A percentile compares a stretch with the other conserved stretches of the same genome.
Conservation (phyloP, 2,797 vertebrate species). For the Chaunax sp. region DNA sequence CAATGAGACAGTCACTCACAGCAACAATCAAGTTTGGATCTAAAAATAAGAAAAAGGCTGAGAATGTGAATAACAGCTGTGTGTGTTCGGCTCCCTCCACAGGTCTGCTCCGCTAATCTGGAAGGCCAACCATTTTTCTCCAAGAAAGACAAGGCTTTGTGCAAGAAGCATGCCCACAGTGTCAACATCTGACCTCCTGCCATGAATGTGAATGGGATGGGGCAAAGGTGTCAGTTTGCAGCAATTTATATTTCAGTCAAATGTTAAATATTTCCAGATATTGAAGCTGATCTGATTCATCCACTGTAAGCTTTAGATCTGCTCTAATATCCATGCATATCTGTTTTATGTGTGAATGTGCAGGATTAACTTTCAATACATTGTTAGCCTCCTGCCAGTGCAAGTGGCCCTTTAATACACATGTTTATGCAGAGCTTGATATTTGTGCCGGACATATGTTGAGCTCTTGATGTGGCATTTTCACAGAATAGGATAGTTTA, state of each 20-base stretch:
- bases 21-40: neutral
- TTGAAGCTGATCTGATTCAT: conserved; percentile 26
- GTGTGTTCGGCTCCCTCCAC: conserved; percentile 30
- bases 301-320: conserved; percentile 38
- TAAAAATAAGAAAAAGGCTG: conserved; percentile 3
- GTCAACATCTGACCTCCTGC: conserved; percentile 87
- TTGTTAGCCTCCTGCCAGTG: conserved; percentile 23
- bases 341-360: conserved; percentile 31
- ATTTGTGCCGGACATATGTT: conserved; percentile 31
- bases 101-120: conserved; percentile 94
- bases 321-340: conserved; percentile 3
- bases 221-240: conserved; percentile 26
- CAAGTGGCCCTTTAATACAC: conserved; percentile 13
- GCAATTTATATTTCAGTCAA: conserved; percentile 27
- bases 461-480: conserved; percentile 31
- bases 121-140: conserved; percentile 97
- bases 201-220: neutral
- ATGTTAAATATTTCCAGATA: conserved; percentile 45
- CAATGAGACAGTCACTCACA: neutral
- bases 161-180: conserved; percentile 97
- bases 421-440: conserved; percentile 54
- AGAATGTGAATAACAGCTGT: conserved; percentile 21
- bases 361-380: conserved; percentile 41
- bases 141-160: conserved; percentile 97
- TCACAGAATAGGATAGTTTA: conserved; percentile 43